Evolutionary conservation across 2,113 vertebrate species (phyloP), one percentile per base, ranked within the genome.

Genomic region (Ophiodon elongatus): DNA sequence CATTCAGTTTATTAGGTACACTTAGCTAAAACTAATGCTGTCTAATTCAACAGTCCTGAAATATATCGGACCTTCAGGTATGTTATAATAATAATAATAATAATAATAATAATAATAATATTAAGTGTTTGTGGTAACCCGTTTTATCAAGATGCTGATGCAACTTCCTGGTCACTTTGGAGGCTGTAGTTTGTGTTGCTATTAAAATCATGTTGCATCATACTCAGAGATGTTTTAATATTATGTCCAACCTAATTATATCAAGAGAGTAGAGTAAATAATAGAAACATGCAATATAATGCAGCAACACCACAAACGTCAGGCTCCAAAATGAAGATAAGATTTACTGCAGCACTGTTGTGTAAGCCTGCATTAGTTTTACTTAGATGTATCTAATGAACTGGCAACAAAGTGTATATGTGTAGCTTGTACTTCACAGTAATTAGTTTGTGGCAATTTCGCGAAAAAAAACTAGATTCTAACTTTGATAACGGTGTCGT

Each of bases 1-100:
- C n/a, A 77, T 76, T 23, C 50, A 41, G 25, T 27, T 57, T 27
- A 57, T 57, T 57, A 57, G n/a, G 54, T 27, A 27, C 10, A 57
- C n/a, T 9, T 27, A 57, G 8, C n/a, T 57, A 10, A 57, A 25
- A 27, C n/a, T 57, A 27, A 57, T 8, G n/a, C n/a, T 13, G 10
- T 57, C n/a, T 27, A 27, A 50, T 50, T 50, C 47, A 21, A 47
- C 45, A 6, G 15, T 43, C 41, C 41, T 43, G 41, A 8, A 43
- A 37, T 8, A 37, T 8, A 37, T 8, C 35, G 35, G 35, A 37
- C 35, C 35, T 37, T 37, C 7, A 37, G 35, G 35, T 8, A 37
- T 8, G 7, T 37, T 8, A 37, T 37, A 37, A 37, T 37, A 37
- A 37, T 37, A n/a, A n/a, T n/a, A n/a, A 37, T 37, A 37, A 37